Base-by-base conservation (phyloP, 2,888 invertebrate genomes). In the Fabriciana adippe region DNA sequence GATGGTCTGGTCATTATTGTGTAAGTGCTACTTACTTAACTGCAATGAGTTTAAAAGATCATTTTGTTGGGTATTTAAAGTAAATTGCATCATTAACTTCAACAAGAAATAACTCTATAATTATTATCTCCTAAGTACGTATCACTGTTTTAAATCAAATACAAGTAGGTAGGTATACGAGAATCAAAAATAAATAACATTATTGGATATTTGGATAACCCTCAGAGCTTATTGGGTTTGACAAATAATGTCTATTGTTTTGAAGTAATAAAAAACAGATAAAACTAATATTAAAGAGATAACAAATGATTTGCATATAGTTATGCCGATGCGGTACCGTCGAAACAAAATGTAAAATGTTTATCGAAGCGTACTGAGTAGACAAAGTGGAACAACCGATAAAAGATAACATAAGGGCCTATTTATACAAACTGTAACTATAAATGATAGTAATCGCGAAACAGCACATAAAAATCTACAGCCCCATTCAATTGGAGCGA, bases 381-480 rank as follows among this genome's bases (percentile, higher is more conserved):
- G 65, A 74, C 70, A 73, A 74, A 75, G 73, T 73, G 74, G 74
- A 76, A 76, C 76, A 75, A 71, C 76, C 78, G 77, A 79, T 82
- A 80, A 83, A 82, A 79, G 82, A 79, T 79, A 83, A 82, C 77
- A 78, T 72, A 79, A 84, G 79, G 73, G 81, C 74, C 80, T 78
- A 83, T 86, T 84, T 82, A 81, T 79, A 79, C 80, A 74, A 81
- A 79, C 76, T 76, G 79, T 80, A 78, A 82, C 82, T 83, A 82
- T 79, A 78, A 78, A 77, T 76, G 82, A 85, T 86, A 82, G 78
- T 78, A 75, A 87, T 87, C 84, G 74, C 81, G 76, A 72, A 80
- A 78, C 76, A 76, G 78, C 74, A 80, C 82, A 84, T 86, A 85
- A 87, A 86, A 87, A 83, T 81, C 79, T 80, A 86, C 80, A 79